These are phyloP conservation scores for Polymixis lichenea DNA, from an alignment of 2,888 invertebrate species.

Conservation along the genomic window DNA sequence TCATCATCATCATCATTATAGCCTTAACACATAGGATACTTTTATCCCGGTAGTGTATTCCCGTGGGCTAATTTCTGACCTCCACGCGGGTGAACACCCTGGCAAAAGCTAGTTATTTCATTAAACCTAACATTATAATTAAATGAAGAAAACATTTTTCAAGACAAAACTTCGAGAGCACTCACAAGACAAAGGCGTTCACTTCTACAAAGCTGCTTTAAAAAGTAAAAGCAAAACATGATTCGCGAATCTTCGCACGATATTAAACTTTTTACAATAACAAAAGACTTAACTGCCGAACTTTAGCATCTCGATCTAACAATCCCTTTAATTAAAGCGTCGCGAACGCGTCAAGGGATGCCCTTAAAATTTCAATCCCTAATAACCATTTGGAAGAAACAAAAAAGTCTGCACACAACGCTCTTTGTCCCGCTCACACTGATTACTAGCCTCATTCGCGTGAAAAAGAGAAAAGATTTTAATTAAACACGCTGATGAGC, in stretches of 20 bases:
- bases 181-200: conserved; percentile 62
- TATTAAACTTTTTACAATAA: conserved; percentile 74
- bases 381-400: conserved; percentile 72
- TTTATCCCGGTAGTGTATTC: too few species aligned
- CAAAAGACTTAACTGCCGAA: conserved; percentile 70
- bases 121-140: conserved; percentile 7
- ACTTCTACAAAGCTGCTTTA: conserved; percentile 59
- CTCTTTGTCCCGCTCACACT: conserved; percentile 65
- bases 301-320: conserved; percentile 71
- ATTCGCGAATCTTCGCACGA: conserved; percentile 65
- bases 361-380: conserved; percentile 71
- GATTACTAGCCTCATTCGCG: conserved; percentile 63
- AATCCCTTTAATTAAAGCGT: conserved; percentile 74
- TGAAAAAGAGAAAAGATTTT: conserved; percentile 70
- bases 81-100: too few species aligned
- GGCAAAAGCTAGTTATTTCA: conserved; percentile 10
- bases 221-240: conserved; percentile 66
- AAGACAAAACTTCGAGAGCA: conserved; percentile 48
- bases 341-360: conserved; percentile 71
- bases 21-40: too few species aligned
- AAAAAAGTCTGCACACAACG: conserved; percentile 69
- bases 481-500: conserved; percentile 74
- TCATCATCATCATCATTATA: too few species aligned
- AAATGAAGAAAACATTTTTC: conserved; percentile 43
- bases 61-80: too few species aligned